Evolutionary conservation across 2,888 invertebrate species (phyloP).

Genomic region (Tanytarsus gracilentus): DNA sequence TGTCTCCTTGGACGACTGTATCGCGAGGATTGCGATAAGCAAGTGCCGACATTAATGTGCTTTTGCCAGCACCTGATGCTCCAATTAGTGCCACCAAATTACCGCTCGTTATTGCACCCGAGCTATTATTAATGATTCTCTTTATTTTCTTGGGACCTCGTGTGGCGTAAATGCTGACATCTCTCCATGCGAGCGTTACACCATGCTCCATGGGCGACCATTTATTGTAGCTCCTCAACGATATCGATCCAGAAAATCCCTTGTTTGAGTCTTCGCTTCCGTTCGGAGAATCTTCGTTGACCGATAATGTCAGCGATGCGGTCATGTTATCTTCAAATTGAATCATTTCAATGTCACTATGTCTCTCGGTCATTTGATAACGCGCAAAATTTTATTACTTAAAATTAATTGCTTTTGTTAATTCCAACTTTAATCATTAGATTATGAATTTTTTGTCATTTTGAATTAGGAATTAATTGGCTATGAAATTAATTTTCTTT

Average conservation of each 20-base stretch:
- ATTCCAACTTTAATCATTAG: too few relatives aligned
- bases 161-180: constrained; percentile 61
- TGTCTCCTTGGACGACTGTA: constrained; percentile 65
- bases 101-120: constrained; percentile 72
- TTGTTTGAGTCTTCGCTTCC: constrained; percentile 16
- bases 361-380: too few relatives aligned
- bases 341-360: background rate
- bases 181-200: constrained; percentile 69
- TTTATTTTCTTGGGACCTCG: constrained; percentile 47
- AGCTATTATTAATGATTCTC: constrained; percentile 71
- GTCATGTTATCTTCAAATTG: background rate
- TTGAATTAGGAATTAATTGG: too few relatives aligned
- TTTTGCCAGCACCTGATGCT: constrained; percentile 83
- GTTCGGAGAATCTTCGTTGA: background rate
- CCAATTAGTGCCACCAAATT: constrained; percentile 78
- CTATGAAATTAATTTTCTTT: too few relatives aligned
- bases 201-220: constrained; percentile 54
- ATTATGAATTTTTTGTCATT: too few relatives aligned
- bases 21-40: constrained; percentile 67
- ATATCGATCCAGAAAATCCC: constrained; percentile 33
- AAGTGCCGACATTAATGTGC: constrained; percentile 75
- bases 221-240: constrained; percentile 45
- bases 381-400: too few relatives aligned
- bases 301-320: background rate
- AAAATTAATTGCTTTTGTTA: too few relatives aligned